A percentile compares a stretch with the other conserved stretches of the same genome.
Conservation (phyloP, 2,113 vertebrate genomes). For the Oxygymnocypris stewartii region DNA sequence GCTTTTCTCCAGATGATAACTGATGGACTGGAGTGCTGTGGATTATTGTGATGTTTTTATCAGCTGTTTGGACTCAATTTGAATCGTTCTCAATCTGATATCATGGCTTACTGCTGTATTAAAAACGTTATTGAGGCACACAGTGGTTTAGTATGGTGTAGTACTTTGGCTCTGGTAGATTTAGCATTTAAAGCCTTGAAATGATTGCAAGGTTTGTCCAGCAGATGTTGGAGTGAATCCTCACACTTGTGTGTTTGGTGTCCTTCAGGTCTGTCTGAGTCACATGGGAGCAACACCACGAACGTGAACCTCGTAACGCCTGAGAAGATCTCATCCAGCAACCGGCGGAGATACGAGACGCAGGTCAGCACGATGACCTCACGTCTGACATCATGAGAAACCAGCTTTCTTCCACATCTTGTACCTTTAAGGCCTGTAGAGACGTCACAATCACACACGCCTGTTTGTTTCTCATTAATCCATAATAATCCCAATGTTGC, state of each 20-base stretch:
- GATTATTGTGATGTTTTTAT: no score
- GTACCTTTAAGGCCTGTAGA: neutral
- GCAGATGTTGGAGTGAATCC: neutral
- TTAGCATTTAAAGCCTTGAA: neutral
- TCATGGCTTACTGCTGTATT: neutral
- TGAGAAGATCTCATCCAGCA: constrained; percentile 87
- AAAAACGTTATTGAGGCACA: neutral
- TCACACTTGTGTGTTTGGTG: neutral
- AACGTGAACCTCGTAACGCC: constrained; percentile 86
- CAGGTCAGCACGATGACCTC: constrained; percentile 74
- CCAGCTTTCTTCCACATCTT: neutral
- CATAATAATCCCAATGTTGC: neutral
- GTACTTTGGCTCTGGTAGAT: neutral
- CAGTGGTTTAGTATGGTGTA: neutral
- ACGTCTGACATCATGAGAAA: neutral
- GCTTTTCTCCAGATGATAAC: no score
- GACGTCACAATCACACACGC: neutral
- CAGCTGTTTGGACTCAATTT: no score
- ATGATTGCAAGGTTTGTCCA: neutral
- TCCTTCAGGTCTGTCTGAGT: constrained; percentile 82
- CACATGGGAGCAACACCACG: constrained; percentile 80
- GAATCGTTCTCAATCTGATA: no score
- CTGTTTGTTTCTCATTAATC: neutral
- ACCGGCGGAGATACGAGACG: constrained; percentile 84
- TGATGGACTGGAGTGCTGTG: no score